phyloP scores from a whole-genome alignment of 2,113 vertebrate species.

The Piprites chloris region DNA sequence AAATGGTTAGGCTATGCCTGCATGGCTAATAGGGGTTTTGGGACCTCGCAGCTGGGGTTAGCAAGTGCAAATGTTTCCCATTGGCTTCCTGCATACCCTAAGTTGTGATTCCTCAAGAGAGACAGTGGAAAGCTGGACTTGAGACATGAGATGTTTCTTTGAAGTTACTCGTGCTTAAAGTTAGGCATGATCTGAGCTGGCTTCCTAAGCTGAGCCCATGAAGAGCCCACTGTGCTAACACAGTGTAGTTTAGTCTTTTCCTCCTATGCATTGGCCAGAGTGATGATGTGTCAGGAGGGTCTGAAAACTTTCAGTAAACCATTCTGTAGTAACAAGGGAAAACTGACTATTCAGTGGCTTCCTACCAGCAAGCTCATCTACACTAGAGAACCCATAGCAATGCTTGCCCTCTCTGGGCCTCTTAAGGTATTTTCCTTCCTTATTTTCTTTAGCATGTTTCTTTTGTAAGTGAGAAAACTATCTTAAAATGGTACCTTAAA shows the following conservation, averaged over 20 bases:
- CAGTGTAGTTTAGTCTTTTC: background rate
- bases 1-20: background rate
- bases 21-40: background rate
- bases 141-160: background rate
- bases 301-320: background rate
- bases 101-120: background rate
- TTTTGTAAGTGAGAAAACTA: background rate
- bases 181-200: background rate
- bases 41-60: background rate
- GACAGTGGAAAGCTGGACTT: background rate
- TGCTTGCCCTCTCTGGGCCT: background rate
- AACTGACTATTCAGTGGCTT: background rate
- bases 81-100: background rate
- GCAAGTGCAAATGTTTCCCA: background rate
- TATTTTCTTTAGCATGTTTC: background rate
- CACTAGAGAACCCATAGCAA: background rate
- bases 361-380: background rate
- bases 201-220: background rate
- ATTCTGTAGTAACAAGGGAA: background rate
- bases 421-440: background rate
- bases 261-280: background rate
- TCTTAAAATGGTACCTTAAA: background rate
- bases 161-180: background rate
- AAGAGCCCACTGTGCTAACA: background rate
- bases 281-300: background rate